Evolutionary conservation across 2,888 invertebrate species (phyloP).

Genomic region (Zele albiditarsus): DNA sequence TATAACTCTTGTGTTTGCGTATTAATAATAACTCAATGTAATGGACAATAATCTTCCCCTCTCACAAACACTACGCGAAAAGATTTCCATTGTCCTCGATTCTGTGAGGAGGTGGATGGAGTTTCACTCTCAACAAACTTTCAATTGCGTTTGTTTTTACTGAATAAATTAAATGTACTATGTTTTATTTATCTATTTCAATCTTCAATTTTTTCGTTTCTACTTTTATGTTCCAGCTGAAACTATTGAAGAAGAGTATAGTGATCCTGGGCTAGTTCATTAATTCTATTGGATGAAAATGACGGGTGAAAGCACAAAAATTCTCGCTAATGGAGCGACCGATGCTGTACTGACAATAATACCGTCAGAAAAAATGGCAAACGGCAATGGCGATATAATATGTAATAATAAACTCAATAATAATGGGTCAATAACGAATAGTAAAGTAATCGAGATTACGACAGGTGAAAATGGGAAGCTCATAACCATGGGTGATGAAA

Average conservation of each 20-base stretch:
- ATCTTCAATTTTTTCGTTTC: not conserved
- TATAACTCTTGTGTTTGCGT: slow-evolving; percentile 32
- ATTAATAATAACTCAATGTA: not conserved
- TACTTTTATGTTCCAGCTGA: not conserved
- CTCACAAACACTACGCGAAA: slow-evolving; percentile 17
- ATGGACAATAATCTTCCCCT: not conserved
- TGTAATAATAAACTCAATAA: slow-evolving; percentile 64
- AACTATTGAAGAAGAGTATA: not conserved
- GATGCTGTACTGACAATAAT: slow-evolving; percentile 65
- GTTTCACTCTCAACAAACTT: slow-evolving; percentile 41
- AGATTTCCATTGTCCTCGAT: slow-evolving; percentile 33
- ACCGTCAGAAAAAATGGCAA: slow-evolving; percentile 63
- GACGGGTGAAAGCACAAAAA: slow-evolving; percentile 68
- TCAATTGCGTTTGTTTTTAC: slow-evolving; percentile 31
- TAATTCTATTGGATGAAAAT: slow-evolving; percentile 49
- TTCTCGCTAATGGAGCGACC: slow-evolving; percentile 63
- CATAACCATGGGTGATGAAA: slow-evolving; percentile 59
- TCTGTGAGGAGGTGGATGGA: slow-evolving; percentile 15
- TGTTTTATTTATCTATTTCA: not conserved
- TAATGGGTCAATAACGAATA: slow-evolving; percentile 65
- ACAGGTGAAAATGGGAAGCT: slow-evolving; percentile 65
- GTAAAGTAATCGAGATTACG: slow-evolving; percentile 62
- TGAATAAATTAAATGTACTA: not conserved
- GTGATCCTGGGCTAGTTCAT: not conserved
- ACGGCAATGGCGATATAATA: slow-evolving; percentile 63